Evolutionary conservation across 2,888 invertebrate genomes (phyloP), one percentile per base, ranked within the genome.

Genomic region (Acrocera orbiculus): DNA sequence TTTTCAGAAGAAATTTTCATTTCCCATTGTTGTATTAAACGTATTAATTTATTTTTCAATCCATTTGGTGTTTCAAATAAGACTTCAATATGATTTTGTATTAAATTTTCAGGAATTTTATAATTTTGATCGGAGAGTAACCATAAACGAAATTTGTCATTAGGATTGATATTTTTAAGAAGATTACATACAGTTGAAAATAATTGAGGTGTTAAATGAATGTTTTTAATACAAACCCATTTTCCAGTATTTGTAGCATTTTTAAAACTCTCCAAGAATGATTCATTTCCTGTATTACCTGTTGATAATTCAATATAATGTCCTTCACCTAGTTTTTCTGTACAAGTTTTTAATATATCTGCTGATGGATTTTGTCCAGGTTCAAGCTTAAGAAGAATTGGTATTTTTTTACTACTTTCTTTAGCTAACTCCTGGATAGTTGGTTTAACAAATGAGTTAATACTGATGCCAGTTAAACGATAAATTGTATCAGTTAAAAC

Each of bases 281-380:
- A 64, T 32, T 64, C 65, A 41, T 78, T 73, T 57, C 81, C 79
- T 11, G 81, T 83, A 58, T 78, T 76, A 5, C 86, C 85, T 63
- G 86, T 71, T 4, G 85, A 77, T 34, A 86, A 68, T 60, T 78
- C 76, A 54, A 61, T 49, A 61, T 74, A 59, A 57, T 66, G 50
- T 53, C 65, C 48, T 51, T 60, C 39, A 11, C 59, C 60, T 26
- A 55, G 47, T 34, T 51, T 54, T 37, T 57, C 64, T 9, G 60
- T 49, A 0, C 80, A 79, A 25, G 81, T 56, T 30, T 74, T 70
- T 37, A 69, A 65, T 8, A 90, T 65, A 54, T 89, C 87, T 15
- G 72, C 70, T 1, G 89, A 79, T 14, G 92, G 93, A 65, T 96
- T 95, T 23, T 81, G 78, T 17, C 93, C 95, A 16, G 87, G 75